A percentile compares a stretch with the other conserved stretches of the same genome.
These are phyloP conservation scores for Prionailurus viverrinus DNA, from an alignment of 2,113 vertebrate genomes.

Conservation along the genomic window DNA sequence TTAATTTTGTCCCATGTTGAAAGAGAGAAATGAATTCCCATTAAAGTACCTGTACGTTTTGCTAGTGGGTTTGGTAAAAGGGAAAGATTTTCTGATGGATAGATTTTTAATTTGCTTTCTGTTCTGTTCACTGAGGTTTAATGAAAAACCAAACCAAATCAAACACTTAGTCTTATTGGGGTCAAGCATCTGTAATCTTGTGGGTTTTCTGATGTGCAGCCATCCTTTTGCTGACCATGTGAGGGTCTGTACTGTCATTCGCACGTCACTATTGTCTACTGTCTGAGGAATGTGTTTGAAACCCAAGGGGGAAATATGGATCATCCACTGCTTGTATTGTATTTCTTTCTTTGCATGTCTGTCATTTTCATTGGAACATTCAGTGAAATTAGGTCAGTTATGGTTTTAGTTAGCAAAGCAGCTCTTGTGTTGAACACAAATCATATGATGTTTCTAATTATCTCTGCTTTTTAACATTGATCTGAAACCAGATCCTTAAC, in stretches of 20 bases:
- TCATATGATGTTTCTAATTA: conserved; percentile 79
- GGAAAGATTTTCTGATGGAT: conserved; percentile 12
- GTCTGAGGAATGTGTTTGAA: not conserved
- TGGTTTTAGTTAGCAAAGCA: conserved; percentile 75
- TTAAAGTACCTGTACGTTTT: conserved; percentile 10
- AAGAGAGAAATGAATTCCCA: conserved; percentile 42
- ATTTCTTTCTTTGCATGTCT: conserved; percentile 77
- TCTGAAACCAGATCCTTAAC: conserved; percentile 76
- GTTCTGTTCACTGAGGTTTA: not conserved
- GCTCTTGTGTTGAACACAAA: conserved; percentile 73
- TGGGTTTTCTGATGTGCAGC: conserved; percentile 58
- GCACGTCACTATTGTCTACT: conserved; percentile 44
- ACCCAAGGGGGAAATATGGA: conserved; percentile 18
- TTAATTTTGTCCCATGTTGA: not conserved
- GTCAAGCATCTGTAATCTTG: conserved; percentile 59
- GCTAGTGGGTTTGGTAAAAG: conserved; percentile 31
- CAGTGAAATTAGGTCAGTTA: conserved; percentile 78
- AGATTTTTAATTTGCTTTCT: conserved; percentile 44
- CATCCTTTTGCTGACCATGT: conserved; percentile 4
- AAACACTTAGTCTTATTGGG: not conserved
- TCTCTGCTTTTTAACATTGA: conserved; percentile 73
- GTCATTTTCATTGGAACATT: conserved; percentile 74
- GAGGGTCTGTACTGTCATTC: conserved; percentile 59
- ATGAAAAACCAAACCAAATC: not conserved
- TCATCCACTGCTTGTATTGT: conserved; percentile 58